Evolutionary conservation across 2,888 invertebrate genomes (phyloP).

Genomic region (Yponomeuta evonymella): DNA sequence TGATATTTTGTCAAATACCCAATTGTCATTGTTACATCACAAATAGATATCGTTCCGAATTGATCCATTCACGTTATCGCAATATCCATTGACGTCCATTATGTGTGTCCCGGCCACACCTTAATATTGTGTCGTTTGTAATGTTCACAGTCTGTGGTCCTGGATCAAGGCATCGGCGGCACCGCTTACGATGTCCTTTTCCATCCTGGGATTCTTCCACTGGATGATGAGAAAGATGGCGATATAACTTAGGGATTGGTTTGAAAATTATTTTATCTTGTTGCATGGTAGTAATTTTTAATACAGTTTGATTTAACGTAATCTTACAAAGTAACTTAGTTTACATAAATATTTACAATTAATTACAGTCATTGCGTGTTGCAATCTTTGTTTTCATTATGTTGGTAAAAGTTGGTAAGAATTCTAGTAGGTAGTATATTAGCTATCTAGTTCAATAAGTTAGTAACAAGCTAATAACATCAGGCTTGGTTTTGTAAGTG

Average conservation of each 20-base stretch:
- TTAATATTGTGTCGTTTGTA: background rate
- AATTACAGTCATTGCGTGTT: conserved; percentile 1
- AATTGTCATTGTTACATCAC: too few relatives aligned
- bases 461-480: conserved; percentile 1
- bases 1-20: too few relatives aligned
- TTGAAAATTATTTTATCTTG: background rate
- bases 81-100: too few relatives aligned
- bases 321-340: conserved; percentile 16
- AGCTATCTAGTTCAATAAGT: conserved; percentile 6
- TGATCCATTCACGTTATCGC: too few relatives aligned
- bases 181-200: conserved; percentile 88
- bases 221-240: conserved; percentile 86
- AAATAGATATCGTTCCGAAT: too few relatives aligned
- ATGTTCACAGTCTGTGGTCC: conserved; percentile 79
- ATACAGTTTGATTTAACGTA: conserved; percentile 16
- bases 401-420: background rate
- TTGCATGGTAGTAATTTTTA: conserved; percentile 1
- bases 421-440: background rate
- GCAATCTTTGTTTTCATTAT: conserved; percentile 6
- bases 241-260: conserved; percentile 31
- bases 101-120: too few relatives aligned
- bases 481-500: background rate
- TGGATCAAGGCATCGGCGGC: conserved; percentile 86
- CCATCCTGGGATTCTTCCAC: conserved; percentile 85
- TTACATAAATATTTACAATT: conserved; percentile 21